Evolutionary conservation across 2,797 vertebrate genomes (phyloP).

Genomic region (Alcedo quadribrachys): DNA sequence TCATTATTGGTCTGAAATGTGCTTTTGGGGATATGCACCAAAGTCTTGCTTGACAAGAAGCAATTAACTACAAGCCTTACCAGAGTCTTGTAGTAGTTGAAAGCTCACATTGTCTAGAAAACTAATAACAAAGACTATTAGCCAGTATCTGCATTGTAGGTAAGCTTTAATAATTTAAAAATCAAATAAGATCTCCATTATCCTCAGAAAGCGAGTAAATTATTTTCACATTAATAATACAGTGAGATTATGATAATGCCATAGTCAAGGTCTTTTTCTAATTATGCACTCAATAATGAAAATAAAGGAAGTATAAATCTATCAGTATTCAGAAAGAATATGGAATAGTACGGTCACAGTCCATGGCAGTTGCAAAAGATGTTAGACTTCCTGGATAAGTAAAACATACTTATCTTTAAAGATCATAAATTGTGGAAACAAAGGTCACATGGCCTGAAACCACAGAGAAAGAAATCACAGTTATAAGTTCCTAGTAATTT

Average conservation of each 20-base stretch:
- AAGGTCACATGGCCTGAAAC: background rate
- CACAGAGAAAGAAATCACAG: background rate
- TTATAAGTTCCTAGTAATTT: background rate
- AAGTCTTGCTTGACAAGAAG: background rate
- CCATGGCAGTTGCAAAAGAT: background rate
- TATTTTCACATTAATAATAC: constrained; percentile 17
- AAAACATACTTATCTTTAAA: background rate
- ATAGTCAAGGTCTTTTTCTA: background rate
- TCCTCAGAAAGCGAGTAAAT: background rate
- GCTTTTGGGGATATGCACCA: background rate
- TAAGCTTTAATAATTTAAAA: constrained; percentile 23
- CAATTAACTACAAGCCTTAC: background rate
- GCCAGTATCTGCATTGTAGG: background rate
- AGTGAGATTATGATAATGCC: background rate
- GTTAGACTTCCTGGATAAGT: background rate
- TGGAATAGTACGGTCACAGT: background rate
- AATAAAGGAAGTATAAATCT: background rate
- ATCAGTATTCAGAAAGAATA: background rate
- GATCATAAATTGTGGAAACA: background rate
- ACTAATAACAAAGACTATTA: background rate
- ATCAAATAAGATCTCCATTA: constrained; percentile 7
- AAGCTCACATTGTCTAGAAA: background rate
- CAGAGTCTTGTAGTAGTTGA: background rate
- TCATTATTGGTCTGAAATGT: background rate
- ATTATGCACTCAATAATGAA: background rate